A percentile compares a stretch with the other conserved stretches of the same genome.
phyloP scores from a whole-genome alignment of 2,797 vertebrate species.

The Pseudotriccus pelzelni region DNA sequence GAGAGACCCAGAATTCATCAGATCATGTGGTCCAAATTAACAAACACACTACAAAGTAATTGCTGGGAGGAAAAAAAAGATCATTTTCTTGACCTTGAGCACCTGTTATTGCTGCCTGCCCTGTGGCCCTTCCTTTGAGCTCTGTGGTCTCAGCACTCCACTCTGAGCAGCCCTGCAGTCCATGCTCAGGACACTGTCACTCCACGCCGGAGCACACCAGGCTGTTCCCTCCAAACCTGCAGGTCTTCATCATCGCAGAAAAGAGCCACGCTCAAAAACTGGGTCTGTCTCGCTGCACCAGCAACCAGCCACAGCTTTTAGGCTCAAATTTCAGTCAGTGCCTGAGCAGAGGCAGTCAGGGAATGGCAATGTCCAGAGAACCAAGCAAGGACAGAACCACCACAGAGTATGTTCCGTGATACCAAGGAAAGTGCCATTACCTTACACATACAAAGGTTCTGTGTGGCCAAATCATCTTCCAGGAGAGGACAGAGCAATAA shows the following conservation, averaged over 20 bases:
- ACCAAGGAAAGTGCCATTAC: background rate
- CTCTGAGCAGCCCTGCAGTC: background rate
- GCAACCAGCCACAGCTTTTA: background rate
- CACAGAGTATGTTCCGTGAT: background rate
- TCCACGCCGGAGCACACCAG: background rate
- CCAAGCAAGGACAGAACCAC: background rate
- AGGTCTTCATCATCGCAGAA: background rate
- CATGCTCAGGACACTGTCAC: background rate
- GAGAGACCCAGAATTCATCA: background rate
- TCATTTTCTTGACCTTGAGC: background rate
- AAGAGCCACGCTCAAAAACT: background rate
- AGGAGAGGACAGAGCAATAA: background rate
- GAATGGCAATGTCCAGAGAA: background rate
- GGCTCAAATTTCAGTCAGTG: background rate
- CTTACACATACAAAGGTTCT: background rate
- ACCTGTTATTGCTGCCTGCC: background rate
- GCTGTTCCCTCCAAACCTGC: background rate
- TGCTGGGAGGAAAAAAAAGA: background rate
- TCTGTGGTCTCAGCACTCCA: background rate
- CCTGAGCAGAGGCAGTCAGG: background rate
- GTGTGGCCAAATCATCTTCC: background rate
- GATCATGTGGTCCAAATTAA: background rate
- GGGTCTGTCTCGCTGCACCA: background rate
- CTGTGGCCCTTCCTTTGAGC: rapidly evolving
- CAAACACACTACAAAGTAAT: background rate